phyloP scores from a whole-genome alignment of 2,113 vertebrate species.

The Daubentonia madagascariensis region DNA sequence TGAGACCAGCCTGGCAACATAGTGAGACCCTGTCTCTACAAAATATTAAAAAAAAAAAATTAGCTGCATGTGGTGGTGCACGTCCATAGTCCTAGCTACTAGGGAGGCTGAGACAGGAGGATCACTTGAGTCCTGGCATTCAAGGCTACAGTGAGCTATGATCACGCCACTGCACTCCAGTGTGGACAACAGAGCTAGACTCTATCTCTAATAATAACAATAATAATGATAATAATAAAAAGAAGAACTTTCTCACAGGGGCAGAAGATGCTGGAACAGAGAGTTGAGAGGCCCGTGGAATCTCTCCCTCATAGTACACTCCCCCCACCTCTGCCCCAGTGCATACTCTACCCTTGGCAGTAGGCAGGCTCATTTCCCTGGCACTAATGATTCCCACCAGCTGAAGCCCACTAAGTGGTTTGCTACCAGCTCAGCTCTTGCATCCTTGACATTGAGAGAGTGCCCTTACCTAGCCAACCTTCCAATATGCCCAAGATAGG shows the following conservation, averaged over 20 bases:
- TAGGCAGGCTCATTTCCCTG: neutral
- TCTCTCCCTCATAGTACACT: neutral
- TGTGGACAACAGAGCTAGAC: no score
- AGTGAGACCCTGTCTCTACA: no score
- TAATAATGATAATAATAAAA: no score
- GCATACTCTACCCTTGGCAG: neutral
- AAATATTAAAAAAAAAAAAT: no score
- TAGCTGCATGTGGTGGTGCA: no score
- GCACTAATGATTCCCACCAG: neutral
- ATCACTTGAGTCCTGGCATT: no score
- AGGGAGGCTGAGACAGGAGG: no score
- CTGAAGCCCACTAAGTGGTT: neutral
- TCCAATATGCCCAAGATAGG: neutral
- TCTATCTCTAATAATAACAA: no score
- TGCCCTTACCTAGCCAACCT: neutral
- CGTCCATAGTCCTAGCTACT: no score
- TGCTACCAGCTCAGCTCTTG: neutral
- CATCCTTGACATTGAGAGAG: neutral
- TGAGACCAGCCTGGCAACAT: no score
- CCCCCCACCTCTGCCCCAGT: neutral
- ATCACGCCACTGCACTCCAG: no score
- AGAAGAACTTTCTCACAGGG: neutral
- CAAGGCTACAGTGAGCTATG: no score
- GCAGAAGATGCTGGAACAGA: neutral
- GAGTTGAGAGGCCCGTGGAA: neutral